Evolutionary conservation across 2,113 vertebrate species (phyloP).

Genomic region (Phylloscopus trochiloides): DNA sequence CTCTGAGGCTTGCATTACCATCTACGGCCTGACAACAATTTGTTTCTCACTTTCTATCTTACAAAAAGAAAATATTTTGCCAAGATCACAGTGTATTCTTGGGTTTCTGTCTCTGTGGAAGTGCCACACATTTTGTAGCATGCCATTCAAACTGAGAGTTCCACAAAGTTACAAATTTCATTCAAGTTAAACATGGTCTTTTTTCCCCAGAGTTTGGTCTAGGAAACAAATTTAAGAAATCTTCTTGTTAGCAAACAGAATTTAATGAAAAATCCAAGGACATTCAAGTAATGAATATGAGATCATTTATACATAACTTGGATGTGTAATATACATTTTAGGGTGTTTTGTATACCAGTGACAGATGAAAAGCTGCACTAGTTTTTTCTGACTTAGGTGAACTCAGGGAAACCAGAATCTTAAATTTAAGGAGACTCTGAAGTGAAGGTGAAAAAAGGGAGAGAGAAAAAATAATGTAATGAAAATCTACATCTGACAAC

Average conservation of each 20-base stretch:
- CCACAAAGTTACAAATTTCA: not conserved
- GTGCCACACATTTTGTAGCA: not conserved
- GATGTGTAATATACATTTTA: not conserved
- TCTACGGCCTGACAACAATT: not conserved
- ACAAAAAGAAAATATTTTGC: not conserved
- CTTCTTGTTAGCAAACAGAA: not conserved
- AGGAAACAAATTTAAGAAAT: not conserved
- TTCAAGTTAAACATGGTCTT: not conserved
- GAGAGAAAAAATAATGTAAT: not conserved
- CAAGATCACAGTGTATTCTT: not conserved
- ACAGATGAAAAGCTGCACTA: not conserved
- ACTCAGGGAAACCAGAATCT: not conserved
- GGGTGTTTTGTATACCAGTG: not conserved
- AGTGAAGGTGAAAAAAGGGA: not conserved
- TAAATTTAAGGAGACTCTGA: not conserved
- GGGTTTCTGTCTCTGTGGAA: not conserved
- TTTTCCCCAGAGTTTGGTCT: not conserved
- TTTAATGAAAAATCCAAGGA: not conserved
- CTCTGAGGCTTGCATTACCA: not conserved
- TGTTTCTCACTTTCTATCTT: not conserved
- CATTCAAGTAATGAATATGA: accelerated
- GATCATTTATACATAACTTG: not conserved
- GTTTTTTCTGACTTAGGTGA: not conserved
- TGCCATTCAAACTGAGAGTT: not conserved
- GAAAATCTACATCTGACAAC: not conserved